A percentile compares a stretch with the other conserved stretches of the same genome.
phyloP scores from a whole-genome alignment of 2,113 vertebrate genomes.

The Macaca nemestrina region DNA sequence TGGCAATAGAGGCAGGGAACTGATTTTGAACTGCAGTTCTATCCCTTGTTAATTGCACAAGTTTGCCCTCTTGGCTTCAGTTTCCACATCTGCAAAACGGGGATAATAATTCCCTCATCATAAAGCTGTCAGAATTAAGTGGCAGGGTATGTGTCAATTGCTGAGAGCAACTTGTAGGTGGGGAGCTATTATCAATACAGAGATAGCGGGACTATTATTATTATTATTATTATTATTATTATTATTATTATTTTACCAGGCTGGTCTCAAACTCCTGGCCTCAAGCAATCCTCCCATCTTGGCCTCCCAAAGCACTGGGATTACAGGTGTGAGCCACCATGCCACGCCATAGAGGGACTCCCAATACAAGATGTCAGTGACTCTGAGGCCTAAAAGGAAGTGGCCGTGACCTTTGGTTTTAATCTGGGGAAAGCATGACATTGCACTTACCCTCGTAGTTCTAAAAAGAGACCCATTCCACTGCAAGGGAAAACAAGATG shows the following conservation, averaged over 20 bases:
- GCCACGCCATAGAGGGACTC: too few species aligned
- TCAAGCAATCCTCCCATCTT: too few species aligned
- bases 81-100: not conserved
- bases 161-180: too few species aligned
- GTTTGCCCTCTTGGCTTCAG: not conserved
- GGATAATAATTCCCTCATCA: not conserved
- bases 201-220: too few species aligned
- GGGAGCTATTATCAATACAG: too few species aligned
- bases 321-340: too few species aligned
- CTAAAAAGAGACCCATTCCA: not conserved
- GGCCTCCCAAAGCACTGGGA: too few species aligned
- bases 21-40: not conserved
- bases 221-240: too few species aligned
- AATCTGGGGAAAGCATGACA: not conserved
- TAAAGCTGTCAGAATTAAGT: not conserved
- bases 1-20: not conserved
- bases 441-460: not conserved
- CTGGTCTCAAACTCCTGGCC: too few species aligned
- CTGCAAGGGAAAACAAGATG: not conserved
- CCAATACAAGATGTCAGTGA: not conserved
- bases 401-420: not conserved
- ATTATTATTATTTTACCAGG: too few species aligned
- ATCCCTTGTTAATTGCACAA: not conserved
- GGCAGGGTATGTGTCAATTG: not conserved
- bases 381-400: not conserved